Evolutionary conservation across 2,797 vertebrate species (phyloP).

Genomic region (Fistularia tabacaria): DNA sequence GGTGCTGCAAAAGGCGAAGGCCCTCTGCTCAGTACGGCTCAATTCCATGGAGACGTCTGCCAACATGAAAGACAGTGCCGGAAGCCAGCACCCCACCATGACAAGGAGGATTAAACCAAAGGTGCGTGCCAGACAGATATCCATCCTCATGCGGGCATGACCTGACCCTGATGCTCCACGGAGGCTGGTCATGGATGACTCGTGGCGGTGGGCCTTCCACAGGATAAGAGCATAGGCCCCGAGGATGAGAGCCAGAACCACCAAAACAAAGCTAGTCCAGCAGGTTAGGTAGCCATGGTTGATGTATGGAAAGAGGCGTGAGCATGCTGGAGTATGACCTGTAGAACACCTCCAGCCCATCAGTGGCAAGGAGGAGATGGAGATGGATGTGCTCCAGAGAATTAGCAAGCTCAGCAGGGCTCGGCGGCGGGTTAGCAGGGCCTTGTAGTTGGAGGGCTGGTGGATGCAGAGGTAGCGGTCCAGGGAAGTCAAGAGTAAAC

Average conservation of each 20-base stretch:
- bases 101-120: slow-evolving; percentile 84
- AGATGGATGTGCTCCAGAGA: slow-evolving; percentile 76
- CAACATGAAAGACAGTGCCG: slow-evolving; percentile 81
- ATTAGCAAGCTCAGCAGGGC: slow-evolving; percentile 74
- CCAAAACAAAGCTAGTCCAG: slow-evolving; percentile 77
- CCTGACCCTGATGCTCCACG: slow-evolving; percentile 47
- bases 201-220: slow-evolving; percentile 84
- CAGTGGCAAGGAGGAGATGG: slow-evolving; percentile 83
- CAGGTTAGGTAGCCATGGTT: slow-evolving; percentile 74
- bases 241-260: slow-evolving; percentile 80
- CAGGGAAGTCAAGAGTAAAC: slow-evolving; percentile 86
- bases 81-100: slow-evolving; percentile 85
- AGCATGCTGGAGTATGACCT: slow-evolving; percentile 69
- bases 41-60: slow-evolving; percentile 72
- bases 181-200: slow-evolving; percentile 72
- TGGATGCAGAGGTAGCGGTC: slow-evolving; percentile 91
- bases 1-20: slow-evolving; percentile 89
- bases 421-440: slow-evolving; percentile 78
- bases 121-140: slow-evolving; percentile 86
- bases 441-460: slow-evolving; percentile 79
- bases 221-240: slow-evolving; percentile 82
- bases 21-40: slow-evolving; percentile 64
- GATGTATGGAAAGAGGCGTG: slow-evolving; percentile 84
- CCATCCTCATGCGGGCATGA: slow-evolving; percentile 80
- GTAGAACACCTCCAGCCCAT: slow-evolving; percentile 89